Evolutionary conservation across 2,797 vertebrate species (phyloP), one percentile per base, ranked within the genome.

Genomic region (Takifugu rubripes): DNA sequence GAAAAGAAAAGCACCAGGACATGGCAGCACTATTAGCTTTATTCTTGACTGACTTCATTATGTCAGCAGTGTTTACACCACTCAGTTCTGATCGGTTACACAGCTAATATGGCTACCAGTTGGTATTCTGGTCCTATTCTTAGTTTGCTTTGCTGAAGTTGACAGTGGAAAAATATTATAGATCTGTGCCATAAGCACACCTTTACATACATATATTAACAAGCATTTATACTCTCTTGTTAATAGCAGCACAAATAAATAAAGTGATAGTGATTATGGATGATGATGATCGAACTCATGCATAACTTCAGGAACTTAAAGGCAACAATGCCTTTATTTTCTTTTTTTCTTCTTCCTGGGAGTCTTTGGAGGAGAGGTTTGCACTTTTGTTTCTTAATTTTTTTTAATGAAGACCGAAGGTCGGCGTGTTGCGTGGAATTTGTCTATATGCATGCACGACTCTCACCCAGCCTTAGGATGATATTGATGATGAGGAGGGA

Each of bases 361-460:
- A 74, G 48, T 78, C 72, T 70, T 77, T 62, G 33, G 57, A 77
- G 67, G 70, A 86, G 58, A 83, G 76, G 81, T 84, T 87, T 88
- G 84, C 86, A 88, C 87, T 82, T 88, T 86, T 82, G 25, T 84
- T 85, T 75, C 48, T 64, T 77, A 61, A 5, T 58, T 76, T 81
- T 69, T 69, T 68, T 59, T 33, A 7, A 33, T 10, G 31, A 33
- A 33, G 31, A 5, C 7, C 5, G 31, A 10, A 10, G 31, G 31
- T 2, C 7, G 31, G 31, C 7, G 31, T 10, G 31, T 52, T 21
- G 21, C 1, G 61, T 65, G 8, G 40, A 47, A 16, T 31, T 17
- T 45, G 66, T 78, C 47, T 16, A 52, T 71, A 43, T 63, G 54
- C 26, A 47, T 47, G 31, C 31, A 33, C 0, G 31, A 2, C 31